Evolutionary conservation across 1,140 invertebrate genomes (phyloP).

Genomic region (Portunus trituberculatus): DNA sequence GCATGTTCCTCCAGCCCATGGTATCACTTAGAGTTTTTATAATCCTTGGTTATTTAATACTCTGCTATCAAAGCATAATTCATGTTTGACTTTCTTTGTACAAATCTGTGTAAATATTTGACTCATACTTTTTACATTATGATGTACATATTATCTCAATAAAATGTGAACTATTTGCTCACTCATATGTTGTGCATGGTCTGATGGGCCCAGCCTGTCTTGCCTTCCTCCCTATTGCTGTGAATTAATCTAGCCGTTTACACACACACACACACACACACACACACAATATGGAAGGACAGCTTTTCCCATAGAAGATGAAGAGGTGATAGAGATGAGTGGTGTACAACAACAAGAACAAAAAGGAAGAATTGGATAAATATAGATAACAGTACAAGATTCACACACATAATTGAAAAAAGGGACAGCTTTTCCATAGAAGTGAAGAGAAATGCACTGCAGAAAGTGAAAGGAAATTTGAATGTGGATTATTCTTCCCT

Average conservation of each 20-base stretch:
- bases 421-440: no score
- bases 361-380: no score
- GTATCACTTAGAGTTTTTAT: slow-evolving; percentile 53
- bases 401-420: no score
- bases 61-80: slow-evolving; percentile 24
- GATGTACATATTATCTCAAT: slow-evolving; percentile 67
- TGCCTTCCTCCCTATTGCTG: not conserved
- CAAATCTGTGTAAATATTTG: slow-evolving; percentile 71
- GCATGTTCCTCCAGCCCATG: slow-evolving; percentile 31
- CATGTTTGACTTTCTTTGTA: slow-evolving; percentile 59
- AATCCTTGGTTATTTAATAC: slow-evolving; percentile 46
- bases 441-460: no score
- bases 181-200: not conserved
- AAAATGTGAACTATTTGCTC: slow-evolving; percentile 61
- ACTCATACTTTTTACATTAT: slow-evolving; percentile 64
- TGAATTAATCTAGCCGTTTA: no score
- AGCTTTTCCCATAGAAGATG: not conserved
- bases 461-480: no score
- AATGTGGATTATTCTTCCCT: no score
- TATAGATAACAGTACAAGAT: no score
- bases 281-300: not conserved
- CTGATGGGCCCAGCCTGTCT: not conserved
- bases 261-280: not conserved
- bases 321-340: no score
- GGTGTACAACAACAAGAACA: no score